Conservation (phyloP, 2,888 invertebrate genomes). For the Muschampia plurimacula region DNA sequence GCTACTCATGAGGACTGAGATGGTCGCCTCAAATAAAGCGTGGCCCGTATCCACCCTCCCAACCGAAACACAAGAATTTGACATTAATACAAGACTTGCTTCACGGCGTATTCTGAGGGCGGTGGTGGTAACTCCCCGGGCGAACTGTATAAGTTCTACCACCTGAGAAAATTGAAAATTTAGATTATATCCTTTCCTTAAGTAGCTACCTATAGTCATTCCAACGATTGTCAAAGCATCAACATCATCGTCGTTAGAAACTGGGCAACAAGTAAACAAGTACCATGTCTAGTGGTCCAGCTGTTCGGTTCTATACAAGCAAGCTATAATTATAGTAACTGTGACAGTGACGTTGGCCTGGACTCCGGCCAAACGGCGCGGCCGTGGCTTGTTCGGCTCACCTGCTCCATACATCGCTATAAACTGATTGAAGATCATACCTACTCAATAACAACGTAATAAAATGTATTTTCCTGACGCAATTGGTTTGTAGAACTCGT, state of each 20-base stretch:
- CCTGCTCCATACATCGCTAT: constrained; percentile 44
- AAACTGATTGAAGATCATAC: constrained; percentile 3
- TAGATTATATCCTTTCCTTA: neutral
- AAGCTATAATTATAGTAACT: constrained; percentile 33
- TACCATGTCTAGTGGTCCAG: constrained; percentile 6
- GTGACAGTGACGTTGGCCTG: constrained; percentile 47
- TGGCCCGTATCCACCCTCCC: no score
- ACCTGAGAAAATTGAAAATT: no score
- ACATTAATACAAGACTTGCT: no score
- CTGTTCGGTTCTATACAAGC: constrained; percentile 13
- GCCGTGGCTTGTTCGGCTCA: constrained; percentile 54
- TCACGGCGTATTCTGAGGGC: no score
- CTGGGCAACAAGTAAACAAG: constrained; percentile 4
- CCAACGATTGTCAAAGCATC: constrained; percentile 11
- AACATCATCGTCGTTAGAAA: neutral
- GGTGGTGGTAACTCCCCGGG: no score
- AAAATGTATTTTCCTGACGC: neutral
- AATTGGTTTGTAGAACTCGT: no score
- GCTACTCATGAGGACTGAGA: no score
- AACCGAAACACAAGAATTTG: no score
- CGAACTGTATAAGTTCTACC: no score
- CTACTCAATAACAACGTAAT: neutral
- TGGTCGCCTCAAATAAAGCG: no score
- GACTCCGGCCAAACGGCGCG: constrained; percentile 56
- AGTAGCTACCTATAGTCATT: neutral